Conservation (phyloP, 37 sponge, comb jelly and placozoan species). For the Tethya wilhelma region DNA sequence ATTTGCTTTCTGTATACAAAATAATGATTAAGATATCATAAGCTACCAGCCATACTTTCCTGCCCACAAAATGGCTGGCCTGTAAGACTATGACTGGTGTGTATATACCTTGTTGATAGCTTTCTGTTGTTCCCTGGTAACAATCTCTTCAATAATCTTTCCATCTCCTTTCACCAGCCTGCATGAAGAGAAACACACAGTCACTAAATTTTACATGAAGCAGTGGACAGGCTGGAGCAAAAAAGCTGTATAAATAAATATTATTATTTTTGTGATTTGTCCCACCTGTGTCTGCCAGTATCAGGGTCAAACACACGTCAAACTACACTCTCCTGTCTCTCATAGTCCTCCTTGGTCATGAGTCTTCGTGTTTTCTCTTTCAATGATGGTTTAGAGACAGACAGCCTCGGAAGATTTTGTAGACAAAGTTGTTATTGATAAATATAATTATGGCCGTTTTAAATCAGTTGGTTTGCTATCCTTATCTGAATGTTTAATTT, state of each 20-base stretch:
- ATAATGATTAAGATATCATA: not conserved
- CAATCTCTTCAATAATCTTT: conserved; percentile 92
- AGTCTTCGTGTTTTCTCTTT: too few relatives aligned
- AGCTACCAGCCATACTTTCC: not conserved
- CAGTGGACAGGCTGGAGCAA: not conserved
- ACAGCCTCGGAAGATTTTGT: too few relatives aligned
- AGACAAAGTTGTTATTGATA: too few relatives aligned
- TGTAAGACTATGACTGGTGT: not conserved
- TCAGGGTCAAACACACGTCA: conserved; percentile 86
- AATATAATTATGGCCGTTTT: too few relatives aligned
- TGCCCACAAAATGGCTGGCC: not conserved
- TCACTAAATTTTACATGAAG: not conserved
- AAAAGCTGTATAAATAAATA: not conserved
- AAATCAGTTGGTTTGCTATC: too few relatives aligned
- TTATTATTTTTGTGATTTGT: not conserved
- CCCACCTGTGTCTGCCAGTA: conserved; percentile 81
- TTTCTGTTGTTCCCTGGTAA: conserved; percentile 82
- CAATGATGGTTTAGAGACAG: too few relatives aligned
- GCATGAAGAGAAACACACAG: not conserved
- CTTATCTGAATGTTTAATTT: too few relatives aligned
- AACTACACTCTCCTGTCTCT: conserved; percentile 73
- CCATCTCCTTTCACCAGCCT: conserved; percentile 89
- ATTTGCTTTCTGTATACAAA: conserved; percentile 73
- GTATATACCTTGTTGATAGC: conserved; percentile 82
- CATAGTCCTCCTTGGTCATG: conserved; percentile 88